phyloP scores from a whole-genome alignment of 1,140 invertebrate genomes.

The Plodia interpunctella region DNA sequence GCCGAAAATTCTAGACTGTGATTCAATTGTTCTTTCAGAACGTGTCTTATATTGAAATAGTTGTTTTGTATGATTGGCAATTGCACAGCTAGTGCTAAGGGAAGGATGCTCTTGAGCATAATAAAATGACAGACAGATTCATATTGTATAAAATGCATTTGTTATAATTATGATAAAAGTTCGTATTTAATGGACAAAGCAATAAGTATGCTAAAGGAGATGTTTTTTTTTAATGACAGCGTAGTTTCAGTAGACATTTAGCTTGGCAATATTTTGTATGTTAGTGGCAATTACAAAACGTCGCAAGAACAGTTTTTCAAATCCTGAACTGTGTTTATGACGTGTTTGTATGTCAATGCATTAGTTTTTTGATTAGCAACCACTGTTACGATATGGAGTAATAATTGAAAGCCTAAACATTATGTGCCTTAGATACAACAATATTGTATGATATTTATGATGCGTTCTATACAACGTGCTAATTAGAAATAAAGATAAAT shows the following conservation, averaged over 20 bases:
- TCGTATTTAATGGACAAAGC: slow-evolving; percentile 22
- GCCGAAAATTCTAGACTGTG: slow-evolving; percentile 76
- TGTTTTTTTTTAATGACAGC: slow-evolving; percentile 50
- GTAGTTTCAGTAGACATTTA: slow-evolving; percentile 60
- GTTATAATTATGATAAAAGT: slow-evolving; percentile 48
- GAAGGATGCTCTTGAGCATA: slow-evolving; percentile 35
- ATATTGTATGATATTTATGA: slow-evolving; percentile 75
- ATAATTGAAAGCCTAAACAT: slow-evolving; percentile 75
- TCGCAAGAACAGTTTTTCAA: slow-evolving; percentile 12
- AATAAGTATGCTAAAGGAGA: slow-evolving; percentile 26
- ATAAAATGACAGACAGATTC: slow-evolving; percentile 33
- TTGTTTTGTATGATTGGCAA: slow-evolving; percentile 72
- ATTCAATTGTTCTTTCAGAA: slow-evolving; percentile 74
- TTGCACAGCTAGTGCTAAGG: slow-evolving; percentile 48
- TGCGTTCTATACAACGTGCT: slow-evolving; percentile 76
- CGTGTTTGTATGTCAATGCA: slow-evolving; percentile 44
- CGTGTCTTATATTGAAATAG: slow-evolving; percentile 77
- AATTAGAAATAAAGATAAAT: slow-evolving; percentile 72
- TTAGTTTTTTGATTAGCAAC: slow-evolving; percentile 52
- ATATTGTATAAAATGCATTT: slow-evolving; percentile 65
- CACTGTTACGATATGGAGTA: slow-evolving; percentile 70
- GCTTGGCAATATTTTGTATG: slow-evolving; percentile 57
- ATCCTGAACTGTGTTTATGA: neutral
- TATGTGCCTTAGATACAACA: slow-evolving; percentile 77
- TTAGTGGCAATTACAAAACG: slow-evolving; percentile 33